phyloP scores from a whole-genome alignment of 2,888 invertebrate species.

The Neoitamus cyanurus region DNA sequence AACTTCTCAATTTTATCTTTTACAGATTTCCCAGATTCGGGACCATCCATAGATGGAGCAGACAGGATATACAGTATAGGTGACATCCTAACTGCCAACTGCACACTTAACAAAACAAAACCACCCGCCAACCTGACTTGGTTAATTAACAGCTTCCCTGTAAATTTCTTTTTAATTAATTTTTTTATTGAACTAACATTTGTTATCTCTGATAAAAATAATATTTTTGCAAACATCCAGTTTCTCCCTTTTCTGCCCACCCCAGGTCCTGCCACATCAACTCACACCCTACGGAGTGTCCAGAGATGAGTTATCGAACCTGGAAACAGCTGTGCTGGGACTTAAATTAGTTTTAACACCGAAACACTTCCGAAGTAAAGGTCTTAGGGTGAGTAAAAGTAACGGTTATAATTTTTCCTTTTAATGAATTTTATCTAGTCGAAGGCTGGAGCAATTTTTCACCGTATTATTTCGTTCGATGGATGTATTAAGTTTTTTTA shows the following conservation, averaged over 20 bases:
- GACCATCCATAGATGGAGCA: conserved; percentile 48
- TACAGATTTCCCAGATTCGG: conserved; percentile 47
- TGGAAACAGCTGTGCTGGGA: conserved; percentile 47
- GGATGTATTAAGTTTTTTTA: not conserved
- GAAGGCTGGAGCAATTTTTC: not conserved
- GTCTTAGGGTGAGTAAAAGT: conserved; percentile 50
- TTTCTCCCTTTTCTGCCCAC: not conserved
- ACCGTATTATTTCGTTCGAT: not conserved
- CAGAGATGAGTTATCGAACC: conserved; percentile 44
- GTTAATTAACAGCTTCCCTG: conserved; percentile 53
- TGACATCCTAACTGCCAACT: conserved; percentile 53
- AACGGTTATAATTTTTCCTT: conserved; percentile 6
- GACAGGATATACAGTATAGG: conserved; percentile 57
- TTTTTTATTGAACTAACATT: conserved; percentile 9
- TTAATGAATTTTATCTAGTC: conserved; percentile 38
- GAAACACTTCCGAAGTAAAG: conserved; percentile 52
- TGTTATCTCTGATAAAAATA: conserved; percentile 15
- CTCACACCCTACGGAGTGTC: conserved; percentile 39
- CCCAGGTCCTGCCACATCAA: conserved; percentile 50
- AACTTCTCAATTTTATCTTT: not conserved
- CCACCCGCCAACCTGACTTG: conserved; percentile 53
- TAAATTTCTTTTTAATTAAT: conserved; percentile 47
- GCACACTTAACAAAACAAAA: conserved; percentile 49
- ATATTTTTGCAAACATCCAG: conserved; percentile 21
- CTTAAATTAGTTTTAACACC: conserved; percentile 53